Evolutionary conservation across 2,888 invertebrate genomes (phyloP), one percentile per base, ranked within the genome.

Genomic region (Meloe dianella): DNA sequence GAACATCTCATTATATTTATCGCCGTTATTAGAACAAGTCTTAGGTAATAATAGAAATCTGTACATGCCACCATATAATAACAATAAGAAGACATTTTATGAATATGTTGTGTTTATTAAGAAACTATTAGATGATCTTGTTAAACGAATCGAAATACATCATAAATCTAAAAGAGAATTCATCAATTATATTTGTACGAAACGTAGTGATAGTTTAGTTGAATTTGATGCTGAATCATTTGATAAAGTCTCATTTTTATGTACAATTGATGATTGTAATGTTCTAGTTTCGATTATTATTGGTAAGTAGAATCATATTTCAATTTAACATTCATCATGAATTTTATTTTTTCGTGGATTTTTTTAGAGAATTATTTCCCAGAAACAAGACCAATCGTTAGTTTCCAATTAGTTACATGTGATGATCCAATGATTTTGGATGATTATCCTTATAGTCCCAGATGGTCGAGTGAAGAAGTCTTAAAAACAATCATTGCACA

Each of bases 251-350:
- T 85, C 87, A 20, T 87, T 91, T 74, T 78, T 91, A 29, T 87
- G 89, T 80, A 87, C 89, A 81, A 86, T 87, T 80, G 86, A 88
- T 75, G 87, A 87, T 77, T 89, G 89, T 78, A 87, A 88, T 79
- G 61, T 67, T 60, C 84, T 91, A 59, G 82, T 91, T 29, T 85
- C 86, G 71, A 86, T 91, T 71, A 85, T 84, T 68, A 83, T 87
- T 73, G 86, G 88, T 87, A 79, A 77, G 80, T 35, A 59, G 8
- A 35, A 24, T 10, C 5, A 24, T n/a, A n/a, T n/a, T n/a, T n/a
- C n/a, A n/a, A n/a, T n/a, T n/a, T n/a, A n/a, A n/a, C n/a, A n/a
- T n/a, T n/a, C n/a, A n/a, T n/a, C n/a, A n/a, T n/a, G n/a, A n/a
- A n/a, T n/a, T n/a, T n/a, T n/a, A n/a, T n/a, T n/a, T n/a, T n/a